Evolutionary conservation across 2,888 invertebrate genomes (phyloP).

Genomic region (Agriopis marginaria): DNA sequence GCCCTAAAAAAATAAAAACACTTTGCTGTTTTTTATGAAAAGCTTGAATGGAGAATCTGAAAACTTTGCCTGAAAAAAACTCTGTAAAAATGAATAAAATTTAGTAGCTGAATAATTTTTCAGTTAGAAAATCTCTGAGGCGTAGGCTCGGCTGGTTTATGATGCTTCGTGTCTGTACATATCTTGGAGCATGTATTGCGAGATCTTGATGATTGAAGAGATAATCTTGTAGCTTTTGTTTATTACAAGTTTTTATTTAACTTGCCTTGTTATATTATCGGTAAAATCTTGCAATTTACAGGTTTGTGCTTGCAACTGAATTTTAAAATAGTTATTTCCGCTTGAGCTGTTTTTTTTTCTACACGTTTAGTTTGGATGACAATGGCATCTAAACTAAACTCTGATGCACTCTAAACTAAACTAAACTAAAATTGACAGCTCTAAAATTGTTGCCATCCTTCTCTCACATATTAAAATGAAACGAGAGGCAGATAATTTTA

Average conservation of each 20-base stretch:
- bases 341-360: no score
- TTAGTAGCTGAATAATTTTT: conserved; percentile 38
- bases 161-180: background rate
- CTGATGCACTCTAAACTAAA: no score
- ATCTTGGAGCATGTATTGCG: background rate
- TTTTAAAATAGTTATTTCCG: no score
- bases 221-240: conserved; percentile 6
- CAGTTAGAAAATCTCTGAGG: conserved; percentile 28
- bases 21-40: conserved; percentile 32
- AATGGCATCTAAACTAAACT: no score
- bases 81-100: conserved; percentile 35
- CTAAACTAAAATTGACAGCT: no score
- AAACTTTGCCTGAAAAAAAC: conserved; percentile 20
- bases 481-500: no score
- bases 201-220: background rate
- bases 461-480: no score
- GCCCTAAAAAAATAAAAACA: conserved; percentile 33
- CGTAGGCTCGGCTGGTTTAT: conserved; percentile 12
- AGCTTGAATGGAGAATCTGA: conserved; percentile 26
- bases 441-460: no score
- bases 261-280: background rate
- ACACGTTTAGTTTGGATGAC: no score
- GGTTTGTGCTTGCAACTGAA: no score
- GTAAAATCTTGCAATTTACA: no score
- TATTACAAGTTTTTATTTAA: background rate